Evolutionary conservation across 2,888 invertebrate species (phyloP).

Genomic region (Trisateles emortualis): DNA sequence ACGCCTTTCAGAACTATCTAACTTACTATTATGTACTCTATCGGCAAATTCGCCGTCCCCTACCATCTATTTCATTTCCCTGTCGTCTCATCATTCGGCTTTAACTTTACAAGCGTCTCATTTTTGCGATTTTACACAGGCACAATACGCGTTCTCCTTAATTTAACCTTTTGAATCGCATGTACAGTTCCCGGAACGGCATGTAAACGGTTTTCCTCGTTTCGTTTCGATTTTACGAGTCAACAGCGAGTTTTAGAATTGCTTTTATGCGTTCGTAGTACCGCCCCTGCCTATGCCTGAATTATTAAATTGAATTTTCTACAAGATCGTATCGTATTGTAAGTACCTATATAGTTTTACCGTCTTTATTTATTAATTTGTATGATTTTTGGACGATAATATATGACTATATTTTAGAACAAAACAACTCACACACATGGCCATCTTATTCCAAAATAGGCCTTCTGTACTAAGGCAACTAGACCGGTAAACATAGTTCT

Average conservation of each 20-base stretch:
- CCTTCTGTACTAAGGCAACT: too few species aligned
- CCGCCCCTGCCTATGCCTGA: constrained; percentile 62
- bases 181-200: constrained; percentile 58
- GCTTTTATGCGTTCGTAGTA: constrained; percentile 71
- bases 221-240: constrained; percentile 75
- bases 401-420: constrained; percentile 10
- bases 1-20: not conserved
- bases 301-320: constrained; percentile 72
- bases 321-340: constrained; percentile 33
- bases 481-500: too few species aligned
- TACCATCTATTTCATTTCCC: constrained; percentile 18
- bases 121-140: constrained; percentile 40
- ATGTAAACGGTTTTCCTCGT: constrained; percentile 73
- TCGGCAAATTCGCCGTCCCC: not conserved
- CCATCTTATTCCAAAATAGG: too few species aligned
- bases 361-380: constrained; percentile 33
- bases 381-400: constrained; percentile 18
- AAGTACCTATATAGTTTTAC: constrained; percentile 43
- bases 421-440: too few species aligned
- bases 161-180: constrained; percentile 47
- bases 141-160: constrained; percentile 44
- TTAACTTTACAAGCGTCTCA: constrained; percentile 35
- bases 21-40: not conserved
- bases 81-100: constrained; percentile 19
- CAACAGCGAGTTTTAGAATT: constrained; percentile 71